Evolutionary conservation across 2,113 vertebrate genomes (phyloP), one percentile per base, ranked within the genome.

Genomic region (Dromiciops gliroides): DNA sequence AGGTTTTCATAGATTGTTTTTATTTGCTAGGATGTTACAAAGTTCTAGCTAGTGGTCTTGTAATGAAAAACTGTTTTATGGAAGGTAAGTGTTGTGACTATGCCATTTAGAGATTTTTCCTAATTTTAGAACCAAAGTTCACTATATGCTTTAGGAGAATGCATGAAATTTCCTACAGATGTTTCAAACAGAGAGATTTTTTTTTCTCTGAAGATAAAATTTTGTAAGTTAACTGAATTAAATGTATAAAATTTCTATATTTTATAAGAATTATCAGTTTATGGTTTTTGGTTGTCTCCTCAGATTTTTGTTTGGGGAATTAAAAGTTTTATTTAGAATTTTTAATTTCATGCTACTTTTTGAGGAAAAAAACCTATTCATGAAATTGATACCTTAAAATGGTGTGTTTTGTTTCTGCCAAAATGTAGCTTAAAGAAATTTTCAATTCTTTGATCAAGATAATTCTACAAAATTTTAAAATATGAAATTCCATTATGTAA

Each of bases 301-400:
- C 16, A 44, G 4, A 44, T 92, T 92, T 95, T 44, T 95, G 67
- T 92, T 90, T 90, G n/a, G 49, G 19, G 0, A n/a, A 56, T 93
- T 91, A 47, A 94, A 75, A 92, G 6, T 90, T 3, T 67, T 92
- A 47, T 28, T 67, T 83, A 94, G 51, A 50, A 96, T 93, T 92
- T 96, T 44, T 51, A 93, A 50, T 95, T 92, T 93, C 67, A 52
- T 93, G 3, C 93, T 9, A 93, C 91, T 31, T 8, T 8, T 95
- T 24, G 92, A 92, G 90, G 91, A 89, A 50, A 47, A 92, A n/a
- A n/a, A n/a, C n/a, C 44, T 89, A 25, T 89, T n/a, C 37, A 44
- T 48, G 49, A 48, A 67, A 49, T 89, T 89, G 24, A 49, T 19
- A 28, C 49, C 23, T 6, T 90, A 56, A 89, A 93, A 93, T 89